phyloP scores from a whole-genome alignment of 1,140 invertebrate genomes.

The Euglossa dilemma region DNA sequence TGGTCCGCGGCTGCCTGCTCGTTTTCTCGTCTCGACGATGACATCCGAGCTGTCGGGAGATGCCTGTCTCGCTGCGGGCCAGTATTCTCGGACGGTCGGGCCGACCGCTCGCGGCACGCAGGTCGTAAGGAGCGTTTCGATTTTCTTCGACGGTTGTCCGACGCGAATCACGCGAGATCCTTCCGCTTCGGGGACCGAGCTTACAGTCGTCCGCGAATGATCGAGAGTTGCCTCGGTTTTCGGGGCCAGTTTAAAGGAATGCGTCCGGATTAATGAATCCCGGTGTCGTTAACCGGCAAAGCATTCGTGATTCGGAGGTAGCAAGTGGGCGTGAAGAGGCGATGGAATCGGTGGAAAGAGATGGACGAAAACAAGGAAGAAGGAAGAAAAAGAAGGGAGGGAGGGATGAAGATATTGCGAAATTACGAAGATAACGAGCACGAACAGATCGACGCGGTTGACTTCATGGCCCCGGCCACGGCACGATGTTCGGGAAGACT shows the following conservation, averaged over 20 bases:
- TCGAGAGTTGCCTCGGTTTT: not conserved
- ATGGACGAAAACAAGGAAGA: not conserved
- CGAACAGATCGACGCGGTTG: slow-evolving; percentile 26
- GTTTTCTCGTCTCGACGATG: slow-evolving; percentile 1
- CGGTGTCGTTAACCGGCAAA: slow-evolving; percentile 43
- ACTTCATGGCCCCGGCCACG: not conserved
- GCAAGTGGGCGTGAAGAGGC: slow-evolving; percentile 40
- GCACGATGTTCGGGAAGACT: not conserved
- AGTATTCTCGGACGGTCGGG: too few species aligned
- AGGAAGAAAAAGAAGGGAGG: not conserved
- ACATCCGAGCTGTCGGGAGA: slow-evolving; percentile 4
- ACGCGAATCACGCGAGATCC: too few species aligned
- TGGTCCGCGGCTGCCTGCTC: not conserved
- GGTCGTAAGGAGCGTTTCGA: too few species aligned
- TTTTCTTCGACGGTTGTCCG: too few species aligned
- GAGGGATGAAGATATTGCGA: slow-evolving; percentile 28
- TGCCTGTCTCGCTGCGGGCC: too few species aligned
- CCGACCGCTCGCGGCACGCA: too few species aligned
- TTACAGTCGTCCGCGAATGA: not conserved
- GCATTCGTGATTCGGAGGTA: slow-evolving; percentile 33
- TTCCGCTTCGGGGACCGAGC: too few species aligned
- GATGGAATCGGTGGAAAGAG: slow-evolving; percentile 7
- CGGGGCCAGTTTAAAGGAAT: not conserved
- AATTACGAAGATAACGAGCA: slow-evolving; percentile 50
- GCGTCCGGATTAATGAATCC: slow-evolving; percentile 18